Percentiles rank a stretch among this genome's conserved stretches.
Conservation (phyloP, 2,113 vertebrate genomes). For the Tamias sibiricus region DNA sequence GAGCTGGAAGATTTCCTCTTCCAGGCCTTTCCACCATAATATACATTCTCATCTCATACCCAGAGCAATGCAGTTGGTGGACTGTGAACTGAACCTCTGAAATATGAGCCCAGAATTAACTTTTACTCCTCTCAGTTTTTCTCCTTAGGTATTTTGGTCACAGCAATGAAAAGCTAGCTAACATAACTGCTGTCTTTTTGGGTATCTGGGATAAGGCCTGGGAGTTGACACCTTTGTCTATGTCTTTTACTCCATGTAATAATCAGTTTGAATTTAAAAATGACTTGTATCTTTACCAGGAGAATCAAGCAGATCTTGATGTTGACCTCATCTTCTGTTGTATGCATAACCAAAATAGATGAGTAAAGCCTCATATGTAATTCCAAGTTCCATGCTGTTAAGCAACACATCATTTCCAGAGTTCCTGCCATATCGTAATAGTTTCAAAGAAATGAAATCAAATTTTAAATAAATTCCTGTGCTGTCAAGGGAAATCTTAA, state of each 20-base stretch:
- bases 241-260: neutral
- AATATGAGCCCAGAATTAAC: no score
- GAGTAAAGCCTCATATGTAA: neutral
- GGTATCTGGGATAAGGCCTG: accelerated
- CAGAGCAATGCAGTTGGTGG: no score
- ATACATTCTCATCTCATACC: no score
- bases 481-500: neutral
- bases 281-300: neutral
- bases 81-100: no score
- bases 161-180: no score
- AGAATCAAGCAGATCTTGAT: neutral
- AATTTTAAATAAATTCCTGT: neutral
- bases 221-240: accelerated
- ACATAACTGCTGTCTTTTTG: neutral
- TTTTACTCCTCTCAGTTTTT: no score
- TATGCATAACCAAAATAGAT: neutral
- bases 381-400: neutral
- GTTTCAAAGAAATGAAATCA: neutral
- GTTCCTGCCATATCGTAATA: neutral
- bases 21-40: no score
- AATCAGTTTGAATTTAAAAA: neutral
- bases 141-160: no score
- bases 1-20: no score
- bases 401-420: neutral
- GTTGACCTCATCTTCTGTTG: neutral